Evolutionary conservation across 2,113 vertebrate species (phyloP).

Genomic region (Irena cyanogastra): DNA sequence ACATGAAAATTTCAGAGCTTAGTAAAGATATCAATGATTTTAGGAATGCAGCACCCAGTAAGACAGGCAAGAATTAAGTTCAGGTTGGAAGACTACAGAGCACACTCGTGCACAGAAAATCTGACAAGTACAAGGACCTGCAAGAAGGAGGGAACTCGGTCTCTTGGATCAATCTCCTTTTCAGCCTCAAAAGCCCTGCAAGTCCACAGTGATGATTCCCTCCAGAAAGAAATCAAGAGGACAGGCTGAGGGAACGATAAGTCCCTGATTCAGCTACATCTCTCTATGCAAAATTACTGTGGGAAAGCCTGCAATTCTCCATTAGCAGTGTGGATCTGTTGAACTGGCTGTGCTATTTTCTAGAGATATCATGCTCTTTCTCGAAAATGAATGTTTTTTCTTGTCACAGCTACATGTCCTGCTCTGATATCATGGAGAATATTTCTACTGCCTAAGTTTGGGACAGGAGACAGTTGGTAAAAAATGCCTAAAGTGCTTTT

Average conservation of each 20-base stretch:
- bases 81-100: not conserved
- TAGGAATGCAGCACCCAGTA: not conserved
- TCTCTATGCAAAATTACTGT: not conserved
- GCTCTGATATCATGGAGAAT: not conserved
- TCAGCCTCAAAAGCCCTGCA: not conserved
- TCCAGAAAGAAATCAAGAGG: not conserved
- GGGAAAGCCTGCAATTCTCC: not conserved
- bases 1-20: not conserved
- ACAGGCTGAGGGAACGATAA: not conserved
- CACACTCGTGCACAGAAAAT: not conserved
- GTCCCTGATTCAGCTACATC: not conserved
- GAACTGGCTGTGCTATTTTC: not conserved
- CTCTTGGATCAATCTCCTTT: not conserved
- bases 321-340: not conserved
- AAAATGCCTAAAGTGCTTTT: not conserved
- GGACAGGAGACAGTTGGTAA: not conserved
- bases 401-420: not conserved
- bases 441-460: not conserved
- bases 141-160: not conserved
- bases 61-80: not conserved
- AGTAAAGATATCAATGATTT: not conserved
- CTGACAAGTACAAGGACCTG: not conserved
- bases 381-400: not conserved
- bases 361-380: not conserved
- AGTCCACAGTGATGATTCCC: not conserved